Base-by-base conservation (phyloP, 2,888 invertebrate genomes). In the Diabrotica balteata region DNA sequence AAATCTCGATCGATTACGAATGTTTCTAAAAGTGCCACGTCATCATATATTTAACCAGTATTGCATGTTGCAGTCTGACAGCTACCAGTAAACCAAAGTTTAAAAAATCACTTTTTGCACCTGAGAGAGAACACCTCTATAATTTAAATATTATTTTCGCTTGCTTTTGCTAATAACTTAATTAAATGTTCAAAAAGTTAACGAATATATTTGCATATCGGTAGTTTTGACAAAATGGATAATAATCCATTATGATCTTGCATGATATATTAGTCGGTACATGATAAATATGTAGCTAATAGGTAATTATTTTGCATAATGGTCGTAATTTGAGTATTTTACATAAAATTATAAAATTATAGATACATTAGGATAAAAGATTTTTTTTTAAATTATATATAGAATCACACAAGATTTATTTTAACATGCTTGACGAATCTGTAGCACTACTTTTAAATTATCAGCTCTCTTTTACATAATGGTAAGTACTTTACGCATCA, bases 31-130 rank as follows among this genome's bases (percentile, higher is more conserved):
- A 11, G 45, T 46, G 43, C 43, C 17, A 45, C 57, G 59, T 47
- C 43, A 47, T 46, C 46, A 47, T 11, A 22, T 7, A 59, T 47
- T 47, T n/a, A 59, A 46, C 49, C 45, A 9, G n/a, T 46, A 59
- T 59, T 32, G 59, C 59, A 47, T 59, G 59, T 49, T 45, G 17
- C 1, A 54, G 43, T 54, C 47, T 49, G 46, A 46, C 47, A 59
- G 32, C 22, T 4, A 49, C 59, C 11, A 59, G 49, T 32, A 17
- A 22, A 59, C n/a, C 47, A 59, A 47, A 32, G 11, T 45, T 59
- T 59, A 22, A 17, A 11, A 49, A 59, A 49, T 46, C 59, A 46
- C 46, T 49, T 59, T 59, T 59, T 59, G 47, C 59, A 44, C 59
- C 43, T 22, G 47, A 43, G 10, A 10, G 5, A 9, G 11, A n/a